Conservation (phyloP, 2,113 vertebrate species). For the Burhinus oedicnemus region DNA sequence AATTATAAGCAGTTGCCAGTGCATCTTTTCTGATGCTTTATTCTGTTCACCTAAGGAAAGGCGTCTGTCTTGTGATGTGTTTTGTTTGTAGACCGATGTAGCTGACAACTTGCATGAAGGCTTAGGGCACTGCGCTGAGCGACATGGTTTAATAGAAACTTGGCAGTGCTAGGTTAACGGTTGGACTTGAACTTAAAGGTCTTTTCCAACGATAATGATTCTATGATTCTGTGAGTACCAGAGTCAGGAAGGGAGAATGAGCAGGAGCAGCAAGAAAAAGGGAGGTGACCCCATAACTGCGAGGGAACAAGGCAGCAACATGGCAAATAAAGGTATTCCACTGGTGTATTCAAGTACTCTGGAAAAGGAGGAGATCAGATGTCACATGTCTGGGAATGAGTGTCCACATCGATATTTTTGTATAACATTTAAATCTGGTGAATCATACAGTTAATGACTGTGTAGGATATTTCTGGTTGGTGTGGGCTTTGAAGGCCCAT, state of each 20-base stretch:
- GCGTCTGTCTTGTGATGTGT: neutral
- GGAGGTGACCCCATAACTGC: neutral
- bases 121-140: neutral
- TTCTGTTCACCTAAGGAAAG: neutral
- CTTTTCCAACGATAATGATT: neutral
- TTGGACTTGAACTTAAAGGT: neutral
- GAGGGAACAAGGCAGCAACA: neutral
- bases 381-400: neutral
- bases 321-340: neutral
- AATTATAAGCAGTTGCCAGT: neutral
- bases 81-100: neutral
- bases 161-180: neutral
- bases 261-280: neutral
- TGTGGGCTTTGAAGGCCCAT: neutral
- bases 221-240: neutral
- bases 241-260: neutral
- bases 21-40: neutral
- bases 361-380: neutral
- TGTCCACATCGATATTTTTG: neutral
- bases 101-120: neutral
- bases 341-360: neutral
- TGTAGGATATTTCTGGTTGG: neutral
- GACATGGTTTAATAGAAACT: neutral
- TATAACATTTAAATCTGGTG: neutral
- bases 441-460: constrained; percentile 3